phyloP scores from a whole-genome alignment of 1,140 invertebrate species.

The Drosophila orosa region DNA sequence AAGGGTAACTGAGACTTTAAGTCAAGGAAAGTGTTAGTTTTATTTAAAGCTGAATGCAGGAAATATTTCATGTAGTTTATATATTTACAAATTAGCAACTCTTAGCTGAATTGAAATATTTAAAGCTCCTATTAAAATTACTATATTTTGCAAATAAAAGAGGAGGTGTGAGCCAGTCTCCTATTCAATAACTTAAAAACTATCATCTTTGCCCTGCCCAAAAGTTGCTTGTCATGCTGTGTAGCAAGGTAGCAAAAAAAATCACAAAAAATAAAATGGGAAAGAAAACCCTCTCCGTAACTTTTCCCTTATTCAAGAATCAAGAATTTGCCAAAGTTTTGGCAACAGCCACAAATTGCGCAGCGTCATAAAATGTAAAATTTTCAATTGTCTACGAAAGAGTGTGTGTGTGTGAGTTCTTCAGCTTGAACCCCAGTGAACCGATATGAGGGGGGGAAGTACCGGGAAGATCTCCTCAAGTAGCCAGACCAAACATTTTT shows the following conservation, averaged over 20 bases:
- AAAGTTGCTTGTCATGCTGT: slow-evolving; percentile 44
- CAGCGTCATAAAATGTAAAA: slow-evolving; percentile 82
- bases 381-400: slow-evolving; percentile 72
- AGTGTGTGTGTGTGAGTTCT: slow-evolving; percentile 9
- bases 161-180: background rate
- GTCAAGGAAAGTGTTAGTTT: slow-evolving; percentile 3
- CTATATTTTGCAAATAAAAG: background rate
- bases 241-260: slow-evolving; percentile 23
- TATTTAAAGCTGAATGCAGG: background rate
- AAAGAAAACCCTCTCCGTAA: slow-evolving; percentile 1
- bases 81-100: background rate
- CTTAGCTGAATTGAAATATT: background rate
- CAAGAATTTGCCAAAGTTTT: slow-evolving; percentile 53
- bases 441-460: slow-evolving; percentile 4
- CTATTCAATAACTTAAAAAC: slow-evolving; percentile 42
- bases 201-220: slow-evolving; percentile 16
- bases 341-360: slow-evolving; percentile 71
- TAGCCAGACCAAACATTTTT: slow-evolving; percentile 75
- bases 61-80: background rate
- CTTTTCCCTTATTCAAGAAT: slow-evolving; percentile 17
- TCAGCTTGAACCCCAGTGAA: slow-evolving; percentile 48
- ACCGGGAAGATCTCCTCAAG: slow-evolving; percentile 12
- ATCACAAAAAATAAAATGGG: background rate
- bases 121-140: background rate
- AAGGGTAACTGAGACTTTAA: background rate